A percentile compares a stretch with the other conserved stretches of the same genome.
These are phyloP conservation scores for Scolanthus callimorphus DNA, from an alignment of 92 coral and sea anemone genomes.

Conservation along the genomic window DNA sequence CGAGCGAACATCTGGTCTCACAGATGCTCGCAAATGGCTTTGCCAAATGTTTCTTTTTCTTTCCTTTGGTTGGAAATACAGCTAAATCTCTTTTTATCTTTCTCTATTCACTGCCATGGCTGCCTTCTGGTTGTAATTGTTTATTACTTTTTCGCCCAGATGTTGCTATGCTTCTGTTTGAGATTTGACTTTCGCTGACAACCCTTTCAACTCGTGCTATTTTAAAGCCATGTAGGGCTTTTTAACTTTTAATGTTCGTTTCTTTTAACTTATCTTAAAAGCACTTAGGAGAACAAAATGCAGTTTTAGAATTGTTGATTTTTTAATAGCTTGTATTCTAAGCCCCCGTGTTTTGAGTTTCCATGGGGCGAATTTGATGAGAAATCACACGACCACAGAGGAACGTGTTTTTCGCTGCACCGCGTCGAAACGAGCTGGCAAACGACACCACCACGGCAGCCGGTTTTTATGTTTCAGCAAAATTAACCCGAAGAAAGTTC, in stretches of 20 bases:
- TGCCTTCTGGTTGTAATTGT: not conserved
- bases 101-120: not conserved
- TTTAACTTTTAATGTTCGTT: not conserved
- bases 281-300: not conserved
- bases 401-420: too few species aligned
- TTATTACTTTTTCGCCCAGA: not conserved
- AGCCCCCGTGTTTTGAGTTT: too few species aligned
- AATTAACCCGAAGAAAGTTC: too few species aligned
- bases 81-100: not conserved
- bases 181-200: not conserved
- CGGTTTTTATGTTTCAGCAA: too few species aligned
- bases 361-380: too few species aligned
- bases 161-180: not conserved
- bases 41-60: conserved; percentile 11
- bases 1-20: conserved; percentile 21
- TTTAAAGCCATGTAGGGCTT: not conserved
- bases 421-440: too few species aligned
- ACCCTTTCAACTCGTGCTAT: not conserved
- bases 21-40: conserved; percentile 26
- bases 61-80: not conserved
- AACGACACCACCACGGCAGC: too few species aligned
- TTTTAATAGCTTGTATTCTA: too few species aligned
- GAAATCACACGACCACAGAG: too few species aligned
- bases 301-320: too few species aligned
- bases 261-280: not conserved